A percentile compares a stretch with the other conserved stretches of the same genome.
phyloP scores from a whole-genome alignment of 2,113 vertebrate species.

The Mesoclemmys tuberculata region DNA sequence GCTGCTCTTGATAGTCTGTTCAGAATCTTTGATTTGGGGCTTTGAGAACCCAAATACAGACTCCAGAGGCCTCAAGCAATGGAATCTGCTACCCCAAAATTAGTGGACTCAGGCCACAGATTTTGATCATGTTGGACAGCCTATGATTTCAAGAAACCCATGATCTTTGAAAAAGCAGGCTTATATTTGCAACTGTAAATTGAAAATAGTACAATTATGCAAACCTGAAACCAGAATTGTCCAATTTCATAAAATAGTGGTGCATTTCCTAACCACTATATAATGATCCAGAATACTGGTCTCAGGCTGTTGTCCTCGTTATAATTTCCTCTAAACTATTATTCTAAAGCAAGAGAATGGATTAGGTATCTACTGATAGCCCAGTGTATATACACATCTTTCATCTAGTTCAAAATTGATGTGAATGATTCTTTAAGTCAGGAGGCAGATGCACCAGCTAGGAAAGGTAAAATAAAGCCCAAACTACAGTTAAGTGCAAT shows the following conservation, averaged over 20 bases:
- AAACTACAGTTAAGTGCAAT: background rate
- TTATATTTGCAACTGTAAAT: background rate
- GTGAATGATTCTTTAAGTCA: background rate
- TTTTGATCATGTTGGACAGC: background rate
- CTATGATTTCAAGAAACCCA: background rate
- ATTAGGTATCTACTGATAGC: too few species aligned
- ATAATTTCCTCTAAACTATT: background rate
- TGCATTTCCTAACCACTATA: background rate
- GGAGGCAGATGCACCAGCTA: background rate
- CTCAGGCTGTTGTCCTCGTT: background rate
- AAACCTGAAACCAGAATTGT: background rate
- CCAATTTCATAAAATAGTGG: background rate
- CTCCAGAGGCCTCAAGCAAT: background rate
- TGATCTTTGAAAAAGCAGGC: background rate
- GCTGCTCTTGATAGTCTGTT: background rate
- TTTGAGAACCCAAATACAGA: background rate
- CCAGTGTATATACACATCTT: background rate
- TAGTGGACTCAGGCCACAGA: background rate
- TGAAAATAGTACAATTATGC: background rate
- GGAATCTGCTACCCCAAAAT: background rate
- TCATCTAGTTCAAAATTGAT: background rate
- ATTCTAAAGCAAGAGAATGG: too few species aligned
- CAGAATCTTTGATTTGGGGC: background rate
- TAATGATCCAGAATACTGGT: background rate
- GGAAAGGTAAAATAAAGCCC: background rate